Evolutionary conservation across 2,113 vertebrate species (phyloP), one percentile per base, ranked within the genome.

Genomic region (Promerops cafer): DNA sequence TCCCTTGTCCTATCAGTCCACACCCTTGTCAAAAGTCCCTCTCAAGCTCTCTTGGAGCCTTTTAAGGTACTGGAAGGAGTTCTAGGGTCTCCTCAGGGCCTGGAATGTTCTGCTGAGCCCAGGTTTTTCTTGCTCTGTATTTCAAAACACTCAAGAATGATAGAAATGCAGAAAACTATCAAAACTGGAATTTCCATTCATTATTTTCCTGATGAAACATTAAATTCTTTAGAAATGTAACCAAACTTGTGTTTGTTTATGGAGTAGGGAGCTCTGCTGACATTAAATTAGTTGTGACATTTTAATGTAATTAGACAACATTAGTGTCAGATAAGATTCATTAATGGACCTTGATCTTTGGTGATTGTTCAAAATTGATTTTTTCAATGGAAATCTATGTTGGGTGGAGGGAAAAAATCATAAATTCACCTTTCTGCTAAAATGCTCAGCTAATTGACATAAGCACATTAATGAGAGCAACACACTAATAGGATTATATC

Each of bases 231-330:
- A 54, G 52, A 96, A 94, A 86, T 69, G 5, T 71, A 90, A 94
- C 68, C n/a, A 95, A 96, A 92, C 20, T 83, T 85, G 49, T 90
- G 70, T 90, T 89, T 93, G 83, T 82, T 95, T 96, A 68, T 94
- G 69, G 70, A 94, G 57, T 14, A 91, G 66, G 59, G 56, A 96
- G 61, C 85, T 92, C 93, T 96, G 96, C 90, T 85, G 47, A 75
- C 75, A 69, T 92, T 91, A 97, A 97, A 97, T 97, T 95, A 97
- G 81, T 97, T 98, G 95, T 97, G 93, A 96, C 92, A 94, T 98
- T 94, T 93, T 96, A 97, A 97, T 96, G 94, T 97, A 97, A 97
- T 97, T 97, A 98, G 80, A 89, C 70, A 95, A 96, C 93, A 95
- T 97, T 97, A 97, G 81, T 92, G 97, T 97, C 95, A 97, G 96